Evolutionary conservation across 2,797 vertebrate species (phyloP), one percentile per base, ranked within the genome.

Genomic region (Psittacula echo): DNA sequence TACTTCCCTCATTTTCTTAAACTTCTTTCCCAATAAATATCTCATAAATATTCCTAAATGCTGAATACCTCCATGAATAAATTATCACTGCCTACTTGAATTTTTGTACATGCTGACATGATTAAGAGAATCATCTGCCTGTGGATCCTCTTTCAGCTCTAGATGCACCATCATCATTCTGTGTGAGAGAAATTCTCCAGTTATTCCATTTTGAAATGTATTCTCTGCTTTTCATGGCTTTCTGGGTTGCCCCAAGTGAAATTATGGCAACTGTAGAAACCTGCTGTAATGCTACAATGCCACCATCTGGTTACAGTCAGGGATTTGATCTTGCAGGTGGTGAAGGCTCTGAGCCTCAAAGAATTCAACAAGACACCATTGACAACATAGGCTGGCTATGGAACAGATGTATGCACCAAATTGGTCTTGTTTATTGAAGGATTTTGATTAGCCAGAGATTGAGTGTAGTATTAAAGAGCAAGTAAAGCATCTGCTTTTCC

Each of bases 271-370:
- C 56, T 87, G 93, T 39, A 77, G 58, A 88, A 93, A 94, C 68
- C 76, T 94, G 89, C 39, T 94, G 96, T 56, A 95, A 96, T 94
- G 58, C 82, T 96, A 88, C 87, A 96, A 96, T 97, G 96, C 96
- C 95, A 96, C 97, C 97, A 94, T 96, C 97, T 97, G 96, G 96
- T 88, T 93, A 47, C 30, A 95, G 96, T 48, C 85, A 89, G 78
- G 58, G 77, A 56, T 81, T 71, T 94, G 83, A 84, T 88, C 68
- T 80, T 90, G 88, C 91, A 92, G 68, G 54, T 93, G 58, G 50
- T 37, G 41, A 89, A 75, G 47, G 22, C 44, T 42, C 64, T 58
- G 64, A 81, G 88, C 50, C 79, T 84, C 78, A 64, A 68, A 89
- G 83, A 88, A 78, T 93, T 96, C 89, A 91, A 18, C 34, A 71